Evolutionary conservation across 2,797 vertebrate species (phyloP).

Genomic region (Myoxocephalus aenaeus): DNA sequence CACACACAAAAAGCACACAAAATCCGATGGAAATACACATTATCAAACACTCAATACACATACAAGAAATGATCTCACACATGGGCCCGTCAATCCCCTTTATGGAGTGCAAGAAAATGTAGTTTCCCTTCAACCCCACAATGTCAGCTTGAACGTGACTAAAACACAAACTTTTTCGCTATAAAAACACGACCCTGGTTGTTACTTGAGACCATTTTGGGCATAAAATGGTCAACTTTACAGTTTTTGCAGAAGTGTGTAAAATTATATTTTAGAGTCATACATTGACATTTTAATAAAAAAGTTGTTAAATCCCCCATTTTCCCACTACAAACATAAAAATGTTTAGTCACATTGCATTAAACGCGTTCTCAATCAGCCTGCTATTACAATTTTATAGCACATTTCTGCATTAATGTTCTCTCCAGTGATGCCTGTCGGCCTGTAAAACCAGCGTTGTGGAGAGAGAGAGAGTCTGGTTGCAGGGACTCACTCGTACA

Average conservation of each 20-base stretch:
- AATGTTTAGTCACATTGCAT: not conserved
- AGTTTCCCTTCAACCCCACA: not conserved
- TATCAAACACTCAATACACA: not conserved
- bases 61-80: not conserved
- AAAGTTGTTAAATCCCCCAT: not conserved
- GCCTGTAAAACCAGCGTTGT: constrained; percentile 1
- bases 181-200: not conserved
- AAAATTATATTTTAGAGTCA: not conserved
- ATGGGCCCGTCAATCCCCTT: not conserved
- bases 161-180: not conserved
- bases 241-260: too few relatives aligned
- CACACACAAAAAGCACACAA: not conserved
- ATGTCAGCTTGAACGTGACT: not conserved
- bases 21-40: not conserved
- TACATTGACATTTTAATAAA: not conserved
- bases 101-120: not conserved
- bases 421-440: not conserved
- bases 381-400: constrained; percentile 9
- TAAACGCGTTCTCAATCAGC: constrained; percentile 1
- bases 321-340: not conserved
- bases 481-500: constrained; percentile 19
- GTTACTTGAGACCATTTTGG: not conserved
- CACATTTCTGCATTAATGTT: constrained; percentile 10
- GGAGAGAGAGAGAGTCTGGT: constrained; percentile 17
- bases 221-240: too few relatives aligned